phyloP scores from a whole-genome alignment of 2,888 invertebrate genomes.

The Sarcophaga caerulescens region DNA sequence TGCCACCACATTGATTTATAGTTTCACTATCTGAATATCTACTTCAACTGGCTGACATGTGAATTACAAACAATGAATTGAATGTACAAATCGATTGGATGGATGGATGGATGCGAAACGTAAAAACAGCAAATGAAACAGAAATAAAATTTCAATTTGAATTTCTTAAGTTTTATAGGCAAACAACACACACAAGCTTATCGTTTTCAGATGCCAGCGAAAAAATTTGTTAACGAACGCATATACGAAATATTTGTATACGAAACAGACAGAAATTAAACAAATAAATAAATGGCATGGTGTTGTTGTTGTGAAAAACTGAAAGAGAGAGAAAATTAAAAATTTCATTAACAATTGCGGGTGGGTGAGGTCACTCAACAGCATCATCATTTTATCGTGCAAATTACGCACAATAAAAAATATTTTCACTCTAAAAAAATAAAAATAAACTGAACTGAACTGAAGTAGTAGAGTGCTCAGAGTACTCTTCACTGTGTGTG shows the following conservation, averaged over 20 bases:
- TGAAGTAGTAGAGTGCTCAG: neutral
- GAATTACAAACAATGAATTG: conserved; percentile 29
- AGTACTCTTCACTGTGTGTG: neutral
- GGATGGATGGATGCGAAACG: too few species aligned
- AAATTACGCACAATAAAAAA: conserved; percentile 56
- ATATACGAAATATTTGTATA: neutral
- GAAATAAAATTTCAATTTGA: conserved; percentile 15
- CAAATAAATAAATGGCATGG: neutral
- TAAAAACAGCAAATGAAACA: neutral
- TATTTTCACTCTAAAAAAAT: conserved; percentile 10
- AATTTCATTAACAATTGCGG: conserved; percentile 58
- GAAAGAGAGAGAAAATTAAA: conserved; percentile 9
- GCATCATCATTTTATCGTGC: conserved; percentile 26
- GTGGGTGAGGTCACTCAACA: conserved; percentile 51
- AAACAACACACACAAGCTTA: neutral
- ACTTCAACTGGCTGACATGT: conserved; percentile 34
- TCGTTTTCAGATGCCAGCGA: neutral
- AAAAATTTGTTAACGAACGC: neutral
- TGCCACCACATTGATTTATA: conserved; percentile 19
- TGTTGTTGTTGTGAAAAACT: neutral
- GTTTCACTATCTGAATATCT: conserved; percentile 7
- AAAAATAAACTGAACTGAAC: neutral
- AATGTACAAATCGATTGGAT: too few species aligned
- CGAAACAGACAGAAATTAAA: neutral
- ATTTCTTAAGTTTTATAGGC: too few species aligned